Evolutionary conservation across 2,888 invertebrate genomes (phyloP).

Genomic region (Drosophila affinis): DNA sequence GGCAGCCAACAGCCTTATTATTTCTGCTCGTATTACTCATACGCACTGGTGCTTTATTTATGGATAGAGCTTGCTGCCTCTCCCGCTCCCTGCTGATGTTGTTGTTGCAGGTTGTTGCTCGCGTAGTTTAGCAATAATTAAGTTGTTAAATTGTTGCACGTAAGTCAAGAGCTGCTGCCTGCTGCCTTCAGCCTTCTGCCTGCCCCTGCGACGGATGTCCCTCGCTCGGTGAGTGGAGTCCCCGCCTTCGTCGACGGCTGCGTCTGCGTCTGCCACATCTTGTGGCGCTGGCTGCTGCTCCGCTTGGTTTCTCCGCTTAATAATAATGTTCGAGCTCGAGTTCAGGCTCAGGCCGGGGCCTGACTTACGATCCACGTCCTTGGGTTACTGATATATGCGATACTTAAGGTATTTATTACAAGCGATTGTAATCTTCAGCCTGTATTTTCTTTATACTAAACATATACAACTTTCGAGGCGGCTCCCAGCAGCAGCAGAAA

Average conservation of each 20-base stretch:
- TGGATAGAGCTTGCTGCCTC: constrained; percentile 43
- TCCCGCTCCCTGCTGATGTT: constrained; percentile 20
- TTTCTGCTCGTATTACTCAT: constrained; percentile 69
- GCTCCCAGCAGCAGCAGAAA: constrained; percentile 10
- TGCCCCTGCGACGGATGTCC: constrained; percentile 28
- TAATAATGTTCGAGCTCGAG: constrained; percentile 70
- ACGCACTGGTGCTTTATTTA: constrained; percentile 75
- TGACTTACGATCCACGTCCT: constrained; percentile 80
- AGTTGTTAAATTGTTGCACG: constrained; percentile 82
- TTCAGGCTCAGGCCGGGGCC: constrained; percentile 42
- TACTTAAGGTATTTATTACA: constrained; percentile 83
- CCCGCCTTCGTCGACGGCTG: constrained; percentile 13
- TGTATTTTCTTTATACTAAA: constrained; percentile 65
- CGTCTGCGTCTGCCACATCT: no score
- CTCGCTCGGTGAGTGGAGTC: constrained; percentile 5
- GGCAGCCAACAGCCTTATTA: constrained; percentile 54
- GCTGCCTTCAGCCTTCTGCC: not conserved
- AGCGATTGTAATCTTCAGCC: constrained; percentile 80
- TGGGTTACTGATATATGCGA: constrained; percentile 81
- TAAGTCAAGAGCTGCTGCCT: constrained; percentile 65
- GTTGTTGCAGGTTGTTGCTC: constrained; percentile 58
- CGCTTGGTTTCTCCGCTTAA: constrained; percentile 65
- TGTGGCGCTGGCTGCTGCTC: constrained; percentile 18
- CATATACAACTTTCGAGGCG: constrained; percentile 22
- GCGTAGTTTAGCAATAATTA: constrained; percentile 82